phyloP scores from a whole-genome alignment of 2,113 vertebrate species.

The Zosterops lateralis region DNA sequence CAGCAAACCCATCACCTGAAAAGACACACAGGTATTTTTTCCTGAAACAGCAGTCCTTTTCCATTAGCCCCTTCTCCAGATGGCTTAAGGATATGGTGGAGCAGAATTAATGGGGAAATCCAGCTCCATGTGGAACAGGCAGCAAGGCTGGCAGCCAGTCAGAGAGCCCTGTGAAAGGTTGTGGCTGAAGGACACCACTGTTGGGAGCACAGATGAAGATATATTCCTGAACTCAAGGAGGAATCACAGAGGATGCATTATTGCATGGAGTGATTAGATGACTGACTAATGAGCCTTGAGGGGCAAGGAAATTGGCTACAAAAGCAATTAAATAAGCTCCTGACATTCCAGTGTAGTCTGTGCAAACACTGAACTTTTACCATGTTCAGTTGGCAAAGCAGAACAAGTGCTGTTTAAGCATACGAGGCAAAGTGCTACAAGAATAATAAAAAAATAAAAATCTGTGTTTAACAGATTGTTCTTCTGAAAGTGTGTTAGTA shows the following conservation, averaged over 20 bases:
- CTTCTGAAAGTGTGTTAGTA: not conserved
- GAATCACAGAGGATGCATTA: constrained; percentile 49
- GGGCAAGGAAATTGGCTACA: constrained; percentile 65
- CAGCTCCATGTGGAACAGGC: not conserved
- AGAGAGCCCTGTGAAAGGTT: constrained; percentile 34
- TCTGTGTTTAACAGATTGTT: not conserved
- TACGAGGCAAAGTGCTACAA: not conserved
- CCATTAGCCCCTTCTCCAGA: constrained; percentile 51
- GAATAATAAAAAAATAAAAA: not conserved
- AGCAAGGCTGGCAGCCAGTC: constrained; percentile 1
- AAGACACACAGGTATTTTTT: not conserved
- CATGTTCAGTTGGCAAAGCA: not conserved
- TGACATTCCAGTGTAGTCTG: constrained; percentile 50
- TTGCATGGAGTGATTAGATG: constrained; percentile 64
- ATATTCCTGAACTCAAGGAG: constrained; percentile 42
- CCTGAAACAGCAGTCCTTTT: not conserved
- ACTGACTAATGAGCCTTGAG: constrained; percentile 75
- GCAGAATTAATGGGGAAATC: constrained; percentile 50
- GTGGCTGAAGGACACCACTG: constrained; percentile 47
- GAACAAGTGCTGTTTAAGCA: not conserved
- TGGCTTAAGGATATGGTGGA: constrained; percentile 66
- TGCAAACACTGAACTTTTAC: not conserved
- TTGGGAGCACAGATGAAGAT: constrained; percentile 24
- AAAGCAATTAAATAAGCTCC: constrained; percentile 66
- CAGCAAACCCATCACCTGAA: not conserved